phyloP scores from a whole-genome alignment of 2,888 invertebrate genomes.

The Octonoba sinensis region DNA sequence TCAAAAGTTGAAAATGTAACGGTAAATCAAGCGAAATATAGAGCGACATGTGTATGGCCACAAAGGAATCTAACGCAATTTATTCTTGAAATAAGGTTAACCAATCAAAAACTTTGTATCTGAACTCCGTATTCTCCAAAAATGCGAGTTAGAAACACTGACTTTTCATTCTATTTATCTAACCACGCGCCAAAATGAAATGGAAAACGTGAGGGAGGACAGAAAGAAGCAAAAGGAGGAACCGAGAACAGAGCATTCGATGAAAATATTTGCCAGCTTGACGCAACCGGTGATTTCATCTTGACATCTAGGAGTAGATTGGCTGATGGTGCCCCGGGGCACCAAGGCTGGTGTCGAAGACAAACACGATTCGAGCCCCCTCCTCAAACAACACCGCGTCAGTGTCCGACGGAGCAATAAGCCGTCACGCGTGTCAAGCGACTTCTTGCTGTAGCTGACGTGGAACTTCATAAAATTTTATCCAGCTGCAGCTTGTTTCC shows the following conservation, averaged over 20 bases:
- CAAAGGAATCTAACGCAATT: too few species aligned
- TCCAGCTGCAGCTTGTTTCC: neutral
- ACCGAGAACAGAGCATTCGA: neutral
- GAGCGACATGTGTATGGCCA: too few species aligned
- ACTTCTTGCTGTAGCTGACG: slow-evolving; percentile 20
- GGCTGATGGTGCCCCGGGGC: slow-evolving; percentile 26
- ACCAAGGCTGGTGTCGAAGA: slow-evolving; percentile 17
- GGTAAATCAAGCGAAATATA: too few species aligned
- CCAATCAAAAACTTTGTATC: too few species aligned
- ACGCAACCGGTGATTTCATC: slow-evolving; percentile 33
- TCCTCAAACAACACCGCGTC: slow-evolving; percentile 45
- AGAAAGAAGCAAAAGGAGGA: too few species aligned
- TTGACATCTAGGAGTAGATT: slow-evolving; percentile 2
- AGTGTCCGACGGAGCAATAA: slow-evolving; percentile 55
- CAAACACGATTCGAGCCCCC: slow-evolving; percentile 29
- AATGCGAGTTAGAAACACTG: too few species aligned
- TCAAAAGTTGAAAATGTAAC: too few species aligned
- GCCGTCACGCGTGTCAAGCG: slow-evolving; percentile 11
- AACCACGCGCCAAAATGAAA: too few species aligned
- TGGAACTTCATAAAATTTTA: slow-evolving; percentile 31
- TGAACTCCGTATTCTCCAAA: too few species aligned
- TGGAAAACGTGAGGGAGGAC: too few species aligned
- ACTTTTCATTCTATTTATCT: too few species aligned
- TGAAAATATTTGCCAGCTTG: slow-evolving; percentile 18
- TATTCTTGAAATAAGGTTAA: too few species aligned